phyloP scores from a whole-genome alignment of 2,888 invertebrate genomes.

The Antheraea yamamai region DNA sequence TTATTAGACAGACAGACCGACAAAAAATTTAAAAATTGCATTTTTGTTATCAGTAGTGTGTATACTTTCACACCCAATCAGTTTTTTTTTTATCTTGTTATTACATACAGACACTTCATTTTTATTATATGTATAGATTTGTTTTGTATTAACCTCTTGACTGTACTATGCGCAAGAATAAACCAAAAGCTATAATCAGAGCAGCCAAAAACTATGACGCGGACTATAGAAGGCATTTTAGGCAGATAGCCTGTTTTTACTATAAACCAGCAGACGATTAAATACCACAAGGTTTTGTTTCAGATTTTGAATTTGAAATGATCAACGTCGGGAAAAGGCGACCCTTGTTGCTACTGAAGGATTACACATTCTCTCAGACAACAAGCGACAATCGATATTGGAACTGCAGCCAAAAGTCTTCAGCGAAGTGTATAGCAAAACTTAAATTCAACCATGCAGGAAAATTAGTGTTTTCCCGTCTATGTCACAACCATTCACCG shows the following conservation, averaged over 20 bases:
- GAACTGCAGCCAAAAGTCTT: conserved; percentile 14
- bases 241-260: neutral
- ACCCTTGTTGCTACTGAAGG: conserved; percentile 30
- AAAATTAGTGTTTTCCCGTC: conserved; percentile 5
- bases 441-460: conserved; percentile 45
- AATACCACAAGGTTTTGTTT: neutral
- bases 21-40: too few relatives aligned
- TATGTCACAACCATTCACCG: conserved; percentile 6
- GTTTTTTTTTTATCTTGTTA: too few relatives aligned
- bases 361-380: conserved; percentile 7
- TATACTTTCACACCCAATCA: too few relatives aligned
- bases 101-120: too few relatives aligned
- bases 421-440: conserved; percentile 50
- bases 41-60: too few relatives aligned
- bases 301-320: conserved; percentile 16
- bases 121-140: too few relatives aligned
- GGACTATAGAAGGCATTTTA: neutral
- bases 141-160: too few relatives aligned
- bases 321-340: conserved; percentile 31
- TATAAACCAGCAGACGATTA: too few relatives aligned
- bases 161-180: too few relatives aligned
- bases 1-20: too few relatives aligned
- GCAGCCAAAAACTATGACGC: too few relatives aligned
- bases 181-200: too few relatives aligned
- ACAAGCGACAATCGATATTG: conserved; percentile 4